Conservation (phyloP, 2,113 vertebrate genomes). For the Melanotaenia duboulayi region DNA sequence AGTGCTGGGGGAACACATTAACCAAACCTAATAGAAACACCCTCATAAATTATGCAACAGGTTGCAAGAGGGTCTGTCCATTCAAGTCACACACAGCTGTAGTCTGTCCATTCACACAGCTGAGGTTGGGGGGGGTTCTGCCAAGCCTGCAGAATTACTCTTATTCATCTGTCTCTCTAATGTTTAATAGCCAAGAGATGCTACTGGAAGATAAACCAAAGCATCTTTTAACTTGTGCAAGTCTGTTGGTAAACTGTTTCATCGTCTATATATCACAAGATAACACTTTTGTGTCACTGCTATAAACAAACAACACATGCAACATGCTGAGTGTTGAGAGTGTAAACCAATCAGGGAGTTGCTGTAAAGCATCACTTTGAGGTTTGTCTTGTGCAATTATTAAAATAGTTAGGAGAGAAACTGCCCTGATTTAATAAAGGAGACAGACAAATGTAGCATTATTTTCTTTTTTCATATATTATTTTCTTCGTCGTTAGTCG, state of each 20-base stretch:
- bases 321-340: conserved; percentile 11
- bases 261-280: conserved; percentile 36
- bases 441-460: not conserved
- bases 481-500: not conserved
- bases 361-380: conserved; percentile 12
- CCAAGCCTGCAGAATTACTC: conserved; percentile 53
- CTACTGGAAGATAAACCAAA: conserved; percentile 26
- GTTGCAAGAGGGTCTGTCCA: conserved; percentile 68
- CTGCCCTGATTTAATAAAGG: not conserved
- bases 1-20: conserved; percentile 66
- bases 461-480: not conserved
- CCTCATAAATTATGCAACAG: conserved; percentile 79
- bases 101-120: conserved; percentile 73
- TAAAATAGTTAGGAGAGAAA: conserved; percentile 3
- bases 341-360: conserved; percentile 46
- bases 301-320: conserved; percentile 17
- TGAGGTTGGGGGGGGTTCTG: conserved; percentile 44
- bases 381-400: conserved; percentile 13
- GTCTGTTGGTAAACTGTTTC: conserved; percentile 49
- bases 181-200: conserved; percentile 50
- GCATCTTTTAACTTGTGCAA: conserved; percentile 41
- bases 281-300: conserved; percentile 52
- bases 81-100: conserved; percentile 80
- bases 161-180: conserved; percentile 64
- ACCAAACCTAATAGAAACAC: conserved; percentile 66